Conservation (phyloP, 2,888 invertebrate species). For the Aproaerema taeniolella region DNA sequence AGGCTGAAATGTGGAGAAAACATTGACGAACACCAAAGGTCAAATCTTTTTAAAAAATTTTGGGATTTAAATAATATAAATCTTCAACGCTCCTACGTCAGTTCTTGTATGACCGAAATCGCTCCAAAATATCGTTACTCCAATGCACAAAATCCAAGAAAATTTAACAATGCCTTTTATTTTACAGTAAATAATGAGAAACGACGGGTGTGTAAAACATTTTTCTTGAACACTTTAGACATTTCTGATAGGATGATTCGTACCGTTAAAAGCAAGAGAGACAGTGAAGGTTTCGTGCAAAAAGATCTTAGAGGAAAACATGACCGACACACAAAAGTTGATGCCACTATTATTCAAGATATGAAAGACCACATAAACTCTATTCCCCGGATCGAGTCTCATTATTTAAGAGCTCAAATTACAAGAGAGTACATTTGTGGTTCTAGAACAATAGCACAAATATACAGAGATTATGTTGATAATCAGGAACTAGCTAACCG, state of each 20-base stretch:
- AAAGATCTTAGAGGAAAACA: neutral
- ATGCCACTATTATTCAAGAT: too few species aligned
- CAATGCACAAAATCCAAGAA: neutral
- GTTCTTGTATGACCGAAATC: neutral
- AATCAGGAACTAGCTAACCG: too few species aligned
- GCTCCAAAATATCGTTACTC: neutral
- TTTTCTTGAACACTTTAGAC: neutral
- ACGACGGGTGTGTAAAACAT: neutral
- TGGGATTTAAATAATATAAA: neutral
- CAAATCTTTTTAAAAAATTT: neutral
- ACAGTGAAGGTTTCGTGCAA: neutral
- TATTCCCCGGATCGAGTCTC: too few species aligned
- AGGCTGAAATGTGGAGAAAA: neutral
- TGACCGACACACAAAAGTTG: neutral
- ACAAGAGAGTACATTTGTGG: too few species aligned
- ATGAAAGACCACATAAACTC: constrained; percentile 2
- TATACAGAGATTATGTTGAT: too few species aligned
- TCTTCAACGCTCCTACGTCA: neutral
- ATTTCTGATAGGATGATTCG: neutral
- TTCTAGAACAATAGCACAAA: too few species aligned
- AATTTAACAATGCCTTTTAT: neutral
- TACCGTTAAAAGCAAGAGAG: neutral
- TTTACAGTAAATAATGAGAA: neutral
- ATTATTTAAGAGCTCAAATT: too few species aligned
- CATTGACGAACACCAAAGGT: neutral